Base-by-base conservation (phyloP, 2,888 invertebrate genomes). In the Thera britannica region DNA sequence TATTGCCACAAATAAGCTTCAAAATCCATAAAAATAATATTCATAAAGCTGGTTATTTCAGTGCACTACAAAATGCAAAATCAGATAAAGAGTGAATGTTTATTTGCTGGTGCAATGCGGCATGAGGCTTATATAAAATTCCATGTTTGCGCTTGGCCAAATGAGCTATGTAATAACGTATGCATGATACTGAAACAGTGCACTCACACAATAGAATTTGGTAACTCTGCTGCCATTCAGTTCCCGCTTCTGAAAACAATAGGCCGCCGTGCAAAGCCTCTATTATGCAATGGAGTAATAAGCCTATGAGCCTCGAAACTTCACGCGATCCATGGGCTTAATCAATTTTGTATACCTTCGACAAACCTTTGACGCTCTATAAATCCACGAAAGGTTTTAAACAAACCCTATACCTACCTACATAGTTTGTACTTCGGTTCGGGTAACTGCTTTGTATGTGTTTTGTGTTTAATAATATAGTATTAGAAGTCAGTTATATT, bases 131-230 rank as follows among this genome's bases (percentile, higher is more conserved):
- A 81, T 82, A 82, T 82, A 83, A 81, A 83, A 83, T 70, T 69
- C 65, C 57, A 44, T 62, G 62, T 85, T 66, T 88, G 83, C 82
- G 79, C 84, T 85, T 80, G 78, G 74, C 77, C 82, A 81, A 82
- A 80, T 76, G 78, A 82, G 79, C 75, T 76, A 72, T 74, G 72
- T 76, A 78, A 87, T 89, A 85, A 88, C 80, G 78, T 85, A 88
- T 90, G 85, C 84, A 86, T 83, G 83, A 79, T 76, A 71, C 76
- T 78, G 68, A 63, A 73, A 65, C 77, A 71, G 72, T 80, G 78
- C 76, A 77, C 71, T 75, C 63, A 69, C 67, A 86, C 88, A 90
- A 89, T 89, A 80, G 86, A 88, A 87, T 89, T 90, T 86, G 80
- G 85, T 84, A 83, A 68, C 77, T 69, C 70, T 75, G 77, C 77